Conservation (phyloP, 2,888 invertebrate species). For the Lasioglossum marginatum region DNA sequence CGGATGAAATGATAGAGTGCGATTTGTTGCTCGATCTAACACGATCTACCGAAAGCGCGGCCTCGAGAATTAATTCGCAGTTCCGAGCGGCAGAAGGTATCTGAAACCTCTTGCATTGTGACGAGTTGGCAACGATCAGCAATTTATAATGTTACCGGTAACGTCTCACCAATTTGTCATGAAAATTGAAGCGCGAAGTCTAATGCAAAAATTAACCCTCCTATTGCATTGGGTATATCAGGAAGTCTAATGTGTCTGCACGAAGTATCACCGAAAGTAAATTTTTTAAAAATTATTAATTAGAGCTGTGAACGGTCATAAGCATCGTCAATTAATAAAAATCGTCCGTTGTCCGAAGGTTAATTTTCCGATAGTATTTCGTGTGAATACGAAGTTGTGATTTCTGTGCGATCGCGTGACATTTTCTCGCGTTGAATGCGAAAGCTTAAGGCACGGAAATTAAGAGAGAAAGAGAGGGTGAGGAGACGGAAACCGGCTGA, state of each 20-base stretch:
- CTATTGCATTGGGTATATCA: too few relatives aligned
- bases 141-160: background rate
- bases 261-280: too few relatives aligned
- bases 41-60: background rate
- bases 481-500: conserved; percentile 15
- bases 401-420: conserved; percentile 20
- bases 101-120: background rate
- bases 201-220: too few relatives aligned
- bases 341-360: too few relatives aligned
- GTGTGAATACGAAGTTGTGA: background rate
- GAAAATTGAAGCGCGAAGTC: background rate
- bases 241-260: too few relatives aligned
- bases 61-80: background rate
- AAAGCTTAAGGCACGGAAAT: background rate
- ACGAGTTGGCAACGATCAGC: background rate
- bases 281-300: too few relatives aligned
- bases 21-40: conserved; percentile 17
- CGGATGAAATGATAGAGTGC: conserved; percentile 44
- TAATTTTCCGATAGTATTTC: background rate
- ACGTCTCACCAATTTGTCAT: background rate
- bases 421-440: background rate
- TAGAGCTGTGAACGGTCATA: too few relatives aligned
- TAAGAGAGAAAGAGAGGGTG: background rate
- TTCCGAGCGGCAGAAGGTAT: background rate
- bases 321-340: too few relatives aligned